Percentiles rank a stretch among this genome's conserved stretches.
Conservation (phyloP, 2,797 vertebrate species). For the Martes flavigula region DNA sequence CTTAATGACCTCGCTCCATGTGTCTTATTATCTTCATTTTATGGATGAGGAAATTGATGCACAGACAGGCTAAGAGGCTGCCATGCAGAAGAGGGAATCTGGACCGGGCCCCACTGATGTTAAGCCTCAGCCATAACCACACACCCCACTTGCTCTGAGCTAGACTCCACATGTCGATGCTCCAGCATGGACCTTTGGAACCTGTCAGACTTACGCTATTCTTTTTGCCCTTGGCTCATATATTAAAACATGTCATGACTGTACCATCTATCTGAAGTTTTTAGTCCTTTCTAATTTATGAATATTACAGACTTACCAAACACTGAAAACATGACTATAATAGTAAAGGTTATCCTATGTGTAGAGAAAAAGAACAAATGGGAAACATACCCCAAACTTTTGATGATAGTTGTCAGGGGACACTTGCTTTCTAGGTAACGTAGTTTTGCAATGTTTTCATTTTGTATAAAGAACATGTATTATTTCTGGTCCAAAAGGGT, state of each 20-base stretch:
- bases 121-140: neutral
- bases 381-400: neutral
- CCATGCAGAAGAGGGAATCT: fast-evolving
- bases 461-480: neutral
- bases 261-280: neutral
- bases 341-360: neutral
- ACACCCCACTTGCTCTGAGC: fast-evolving
- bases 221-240: neutral
- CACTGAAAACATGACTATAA: neutral
- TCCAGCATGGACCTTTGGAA: neutral
- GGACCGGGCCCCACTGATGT: fast-evolving
- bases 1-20: neutral
- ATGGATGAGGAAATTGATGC: neutral
- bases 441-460: constrained; percentile 22
- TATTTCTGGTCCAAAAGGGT: constrained; percentile 55
- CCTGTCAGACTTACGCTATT: neutral
- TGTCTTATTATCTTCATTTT: neutral
- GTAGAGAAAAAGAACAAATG: neutral
- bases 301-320: neutral
- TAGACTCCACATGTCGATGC: neutral
- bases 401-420: neutral
- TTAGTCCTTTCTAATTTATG: neutral
- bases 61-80: neutral
- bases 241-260: neutral
- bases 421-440: neutral